Evolutionary conservation across 2,113 vertebrate species (phyloP).

Genomic region (Aldabrachelys gigantea): DNA sequence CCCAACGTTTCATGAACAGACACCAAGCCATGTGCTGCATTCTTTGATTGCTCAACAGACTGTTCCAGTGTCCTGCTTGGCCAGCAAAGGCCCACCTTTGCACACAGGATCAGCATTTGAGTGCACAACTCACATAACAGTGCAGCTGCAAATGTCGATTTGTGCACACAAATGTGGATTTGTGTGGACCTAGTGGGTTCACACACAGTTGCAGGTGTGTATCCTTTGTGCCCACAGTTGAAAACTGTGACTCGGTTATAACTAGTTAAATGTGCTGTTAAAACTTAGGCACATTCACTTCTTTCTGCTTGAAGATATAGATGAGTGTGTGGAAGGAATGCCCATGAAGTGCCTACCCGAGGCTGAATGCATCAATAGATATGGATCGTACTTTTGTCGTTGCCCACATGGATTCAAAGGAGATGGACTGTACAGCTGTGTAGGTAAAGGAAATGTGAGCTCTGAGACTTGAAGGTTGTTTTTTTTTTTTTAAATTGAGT

Average conservation of each 20-base stretch:
- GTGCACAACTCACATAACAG: background rate
- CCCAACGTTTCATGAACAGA: background rate
- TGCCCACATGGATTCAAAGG: constrained; percentile 23
- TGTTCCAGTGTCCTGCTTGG: background rate
- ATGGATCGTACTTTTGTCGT: background rate
- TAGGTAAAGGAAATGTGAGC: background rate
- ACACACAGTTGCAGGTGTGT: background rate
- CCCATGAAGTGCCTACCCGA: background rate
- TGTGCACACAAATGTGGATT: background rate
- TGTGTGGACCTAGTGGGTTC: background rate
- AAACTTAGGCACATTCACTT: too few relatives aligned
- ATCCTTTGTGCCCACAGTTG: background rate
- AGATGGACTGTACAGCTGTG: constrained; percentile 15
- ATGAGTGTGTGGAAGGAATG: constrained; percentile 10
- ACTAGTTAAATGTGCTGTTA: background rate
- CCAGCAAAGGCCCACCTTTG: background rate
- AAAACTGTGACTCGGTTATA: background rate
- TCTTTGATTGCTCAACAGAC: background rate
- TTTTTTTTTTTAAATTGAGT: background rate
- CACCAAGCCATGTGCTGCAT: background rate
- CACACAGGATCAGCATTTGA: background rate
- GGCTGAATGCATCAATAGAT: background rate
- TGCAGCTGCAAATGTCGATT: background rate
- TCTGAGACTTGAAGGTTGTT: background rate
- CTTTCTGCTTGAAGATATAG: background rate